phyloP scores from a whole-genome alignment of 35 echinoderm and acorn worm species.

The Acanthaster planci region DNA sequence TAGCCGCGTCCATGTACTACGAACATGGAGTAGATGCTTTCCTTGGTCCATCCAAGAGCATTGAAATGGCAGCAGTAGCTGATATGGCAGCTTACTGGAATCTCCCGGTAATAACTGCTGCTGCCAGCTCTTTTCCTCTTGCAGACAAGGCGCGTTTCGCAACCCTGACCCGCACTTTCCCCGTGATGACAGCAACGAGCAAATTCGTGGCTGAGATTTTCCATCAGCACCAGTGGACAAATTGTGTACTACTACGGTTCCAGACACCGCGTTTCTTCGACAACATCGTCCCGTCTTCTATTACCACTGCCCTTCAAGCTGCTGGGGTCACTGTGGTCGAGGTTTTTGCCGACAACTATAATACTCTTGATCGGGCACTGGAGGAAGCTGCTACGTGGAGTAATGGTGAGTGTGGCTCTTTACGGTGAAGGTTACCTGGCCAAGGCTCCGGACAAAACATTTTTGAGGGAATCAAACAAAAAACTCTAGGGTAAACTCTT shows the following conservation, averaged over 20 bases:
- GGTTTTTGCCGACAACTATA: not conserved
- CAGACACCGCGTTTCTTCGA: not conserved
- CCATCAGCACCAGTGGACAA: not conserved
- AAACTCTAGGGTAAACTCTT: no score
- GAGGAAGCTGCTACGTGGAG: not conserved
- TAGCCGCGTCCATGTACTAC: not conserved
- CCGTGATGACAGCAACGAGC: not conserved
- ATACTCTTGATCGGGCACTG: not conserved
- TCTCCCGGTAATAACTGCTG: not conserved
- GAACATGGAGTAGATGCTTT: constrained; percentile 17
- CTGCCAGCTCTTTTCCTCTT: not conserved
- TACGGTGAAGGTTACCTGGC: not conserved
- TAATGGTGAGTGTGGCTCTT: not conserved
- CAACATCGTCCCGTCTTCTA: no score
- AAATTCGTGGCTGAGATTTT: not conserved
- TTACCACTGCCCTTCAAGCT: not conserved
- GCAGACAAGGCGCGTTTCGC: not conserved
- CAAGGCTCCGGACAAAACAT: not conserved
- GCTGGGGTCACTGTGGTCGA: not conserved
- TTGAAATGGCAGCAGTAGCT: not conserved
- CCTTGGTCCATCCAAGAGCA: not conserved
- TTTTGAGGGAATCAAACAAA: no score
- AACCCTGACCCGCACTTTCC: not conserved
- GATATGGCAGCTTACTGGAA: constrained; percentile 29
- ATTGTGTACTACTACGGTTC: not conserved